Evolutionary conservation across 1,140 invertebrate genomes (phyloP), one percentile per base, ranked within the genome.

Genomic region (Drosophila micromelanica): DNA sequence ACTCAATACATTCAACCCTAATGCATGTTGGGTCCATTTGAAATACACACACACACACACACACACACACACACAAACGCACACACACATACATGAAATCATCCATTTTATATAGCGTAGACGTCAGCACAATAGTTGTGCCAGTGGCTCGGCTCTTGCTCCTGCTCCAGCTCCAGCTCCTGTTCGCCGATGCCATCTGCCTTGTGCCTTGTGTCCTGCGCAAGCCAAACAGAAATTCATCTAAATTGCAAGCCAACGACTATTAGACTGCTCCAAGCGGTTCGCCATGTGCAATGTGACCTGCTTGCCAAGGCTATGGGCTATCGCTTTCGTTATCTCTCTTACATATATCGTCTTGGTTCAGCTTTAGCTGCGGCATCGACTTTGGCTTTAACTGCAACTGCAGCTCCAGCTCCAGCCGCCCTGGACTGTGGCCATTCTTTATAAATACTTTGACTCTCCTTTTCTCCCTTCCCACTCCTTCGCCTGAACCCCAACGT

Each of bases 231-330:
- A 68, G 27, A 73, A 73, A 68, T 67, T 68, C 70, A 73, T 73
- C 70, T 73, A 73, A 73, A 73, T 73, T 73, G 70, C 70, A 73
- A 48, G 70, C 63, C 35, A 73, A 73, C 61, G 62, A 67, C 62
- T 67, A 59, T 72, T 59, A 67, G 62, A 67, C 37, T 42, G 64
- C 69, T 59, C 17, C 45, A 65, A 72, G 52, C 54, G 56, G 38
- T 54, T 51, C 51, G 30, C 60, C 27, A 59, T 72, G 32, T 45
- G 54, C 52, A 57, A 40, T 38, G 48, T 73, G 70, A 73, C 63
- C 63, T 68, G 70, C 48, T 73, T 73, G 64, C 70, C 56, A 68
- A 60, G 55, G 52, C 62, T 49, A 45, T 11, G 35, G 45, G 55
- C 55, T 73, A 68, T 73, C 55, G 64, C 63, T 59, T 38, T 32